Evolutionary conservation across 2,797 vertebrate species (phyloP).

Genomic region (Nyctibius grandis): DNA sequence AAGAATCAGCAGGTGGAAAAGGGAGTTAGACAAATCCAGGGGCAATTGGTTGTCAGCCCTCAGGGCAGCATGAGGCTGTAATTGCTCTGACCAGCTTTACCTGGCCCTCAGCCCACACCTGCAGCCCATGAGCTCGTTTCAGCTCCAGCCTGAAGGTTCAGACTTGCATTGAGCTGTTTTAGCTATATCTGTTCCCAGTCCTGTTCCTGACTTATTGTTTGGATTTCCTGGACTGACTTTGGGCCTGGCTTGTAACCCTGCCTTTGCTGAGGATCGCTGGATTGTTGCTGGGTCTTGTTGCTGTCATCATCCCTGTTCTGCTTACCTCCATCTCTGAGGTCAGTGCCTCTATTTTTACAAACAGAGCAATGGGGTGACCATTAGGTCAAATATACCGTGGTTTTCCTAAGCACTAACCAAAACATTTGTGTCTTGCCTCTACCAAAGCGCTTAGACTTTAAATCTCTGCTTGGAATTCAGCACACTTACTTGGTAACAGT

Average conservation of each 20-base stretch:
- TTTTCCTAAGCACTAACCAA: neutral
- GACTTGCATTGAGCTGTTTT: fast-evolving
- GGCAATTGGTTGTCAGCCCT: neutral
- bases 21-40: neutral
- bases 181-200: fast-evolving
- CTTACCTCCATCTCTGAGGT: neutral
- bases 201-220: neutral
- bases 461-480: neutral
- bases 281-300: neutral
- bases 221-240: neutral
- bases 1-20: neutral
- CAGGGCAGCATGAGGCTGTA: neutral
- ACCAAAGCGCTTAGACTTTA: neutral
- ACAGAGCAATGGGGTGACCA: neutral
- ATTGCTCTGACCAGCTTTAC: neutral
- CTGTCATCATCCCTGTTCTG: neutral
- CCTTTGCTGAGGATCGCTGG: neutral
- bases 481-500: neutral
- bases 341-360: neutral
- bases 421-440: neutral
- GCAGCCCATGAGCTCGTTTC: neutral
- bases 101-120: neutral
- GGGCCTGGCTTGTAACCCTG: neutral
- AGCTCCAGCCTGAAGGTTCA: neutral
- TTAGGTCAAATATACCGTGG: neutral